Evolutionary conservation across 2,113 vertebrate species (phyloP).

Genomic region (Lasiurus cinereus): DNA sequence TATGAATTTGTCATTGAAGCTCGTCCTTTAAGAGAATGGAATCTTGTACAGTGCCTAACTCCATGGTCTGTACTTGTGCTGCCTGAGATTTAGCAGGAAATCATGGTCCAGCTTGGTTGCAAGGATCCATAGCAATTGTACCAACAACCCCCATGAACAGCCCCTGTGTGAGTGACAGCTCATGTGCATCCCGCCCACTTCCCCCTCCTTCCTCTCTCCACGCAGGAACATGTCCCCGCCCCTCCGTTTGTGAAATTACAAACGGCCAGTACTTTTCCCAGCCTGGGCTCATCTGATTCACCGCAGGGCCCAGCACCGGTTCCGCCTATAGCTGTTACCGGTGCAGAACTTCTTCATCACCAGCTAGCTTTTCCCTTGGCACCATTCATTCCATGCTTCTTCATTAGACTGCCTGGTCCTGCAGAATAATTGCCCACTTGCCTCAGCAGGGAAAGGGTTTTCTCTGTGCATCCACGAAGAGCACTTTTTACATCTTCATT

Average conservation of each 20-base stretch:
- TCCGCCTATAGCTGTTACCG: background rate
- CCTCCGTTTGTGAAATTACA: background rate
- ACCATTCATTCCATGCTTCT: background rate
- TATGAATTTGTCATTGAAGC: background rate
- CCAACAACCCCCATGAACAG: background rate
- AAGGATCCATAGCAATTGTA: background rate
- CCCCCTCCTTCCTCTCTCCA: background rate
- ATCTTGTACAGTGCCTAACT: background rate
- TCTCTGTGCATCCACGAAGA: background rate
- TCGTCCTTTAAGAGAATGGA: background rate
- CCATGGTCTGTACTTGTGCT: background rate
- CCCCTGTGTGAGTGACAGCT: background rate
- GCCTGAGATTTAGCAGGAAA: constrained; percentile 34
- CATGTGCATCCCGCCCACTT: rapidly evolving
- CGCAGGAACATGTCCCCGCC: too few species aligned
- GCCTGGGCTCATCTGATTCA: background rate
- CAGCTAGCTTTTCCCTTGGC: background rate
- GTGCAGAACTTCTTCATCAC: background rate
- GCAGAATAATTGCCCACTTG: background rate
- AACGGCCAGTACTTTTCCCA: background rate
- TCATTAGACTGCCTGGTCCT: background rate
- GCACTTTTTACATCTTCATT: background rate
- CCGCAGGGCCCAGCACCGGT: rapidly evolving
- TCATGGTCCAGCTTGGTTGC: background rate
- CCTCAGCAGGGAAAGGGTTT: background rate